Evolutionary conservation across 2,113 vertebrate species (phyloP).

Genomic region (Hydrolagus affinis): DNA sequence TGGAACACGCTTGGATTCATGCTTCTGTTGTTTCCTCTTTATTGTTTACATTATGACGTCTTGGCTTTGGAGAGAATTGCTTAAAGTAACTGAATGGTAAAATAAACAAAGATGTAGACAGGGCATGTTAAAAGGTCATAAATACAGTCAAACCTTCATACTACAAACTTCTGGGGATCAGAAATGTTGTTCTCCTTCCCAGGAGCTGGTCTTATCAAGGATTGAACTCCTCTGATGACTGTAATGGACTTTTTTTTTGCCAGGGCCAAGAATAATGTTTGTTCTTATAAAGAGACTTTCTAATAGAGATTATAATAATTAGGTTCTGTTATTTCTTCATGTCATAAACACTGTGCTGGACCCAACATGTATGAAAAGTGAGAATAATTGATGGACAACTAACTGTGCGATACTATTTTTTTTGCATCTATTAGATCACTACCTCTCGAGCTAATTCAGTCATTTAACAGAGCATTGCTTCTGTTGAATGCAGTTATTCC

Average conservation of each 20-base stretch:
- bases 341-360: neutral
- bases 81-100: neutral
- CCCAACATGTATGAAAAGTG: neutral
- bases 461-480: no score
- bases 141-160: conserved; percentile 8
- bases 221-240: neutral
- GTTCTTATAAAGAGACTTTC: neutral
- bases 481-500: no score
- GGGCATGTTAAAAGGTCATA: neutral
- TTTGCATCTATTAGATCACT: no score
- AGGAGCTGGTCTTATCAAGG: neutral
- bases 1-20: neutral
- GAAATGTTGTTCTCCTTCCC: neutral
- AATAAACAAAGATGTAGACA: conserved; percentile 21
- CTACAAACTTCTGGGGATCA: neutral
- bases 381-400: neutral
- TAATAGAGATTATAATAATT: neutral
- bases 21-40: neutral
- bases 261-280: neutral
- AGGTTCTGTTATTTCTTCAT: neutral
- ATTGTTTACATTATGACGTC: conserved; percentile 16
- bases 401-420: no score
- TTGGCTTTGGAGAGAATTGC: neutral
- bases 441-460: no score
- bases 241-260: neutral